Evolutionary conservation across 1,140 invertebrate species (phyloP).

Genomic region (Brachionus calyciflorus): DNA sequence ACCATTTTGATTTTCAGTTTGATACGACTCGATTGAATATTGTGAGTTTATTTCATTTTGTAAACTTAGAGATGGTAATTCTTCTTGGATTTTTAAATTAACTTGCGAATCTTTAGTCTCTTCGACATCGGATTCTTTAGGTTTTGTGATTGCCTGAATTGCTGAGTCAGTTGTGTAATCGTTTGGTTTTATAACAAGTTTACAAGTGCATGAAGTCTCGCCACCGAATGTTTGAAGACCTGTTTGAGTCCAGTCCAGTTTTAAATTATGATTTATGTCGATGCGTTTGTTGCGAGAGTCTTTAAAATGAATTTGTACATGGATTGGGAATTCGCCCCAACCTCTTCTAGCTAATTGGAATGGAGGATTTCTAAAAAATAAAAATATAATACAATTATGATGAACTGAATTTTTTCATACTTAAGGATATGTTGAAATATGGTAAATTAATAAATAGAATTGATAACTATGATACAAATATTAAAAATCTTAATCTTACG

Average conservation of each 20-base stretch:
- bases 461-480: too few species aligned
- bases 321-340: slow-evolving; percentile 84
- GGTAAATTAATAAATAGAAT: too few species aligned
- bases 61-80: slow-evolving; percentile 53
- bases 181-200: slow-evolving; percentile 61
- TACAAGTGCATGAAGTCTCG: slow-evolving; percentile 70
- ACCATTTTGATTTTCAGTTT: not conserved
- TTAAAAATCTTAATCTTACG: too few species aligned
- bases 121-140: not conserved
- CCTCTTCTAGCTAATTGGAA: slow-evolving; percentile 78
- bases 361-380: slow-evolving; percentile 66
- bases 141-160: not conserved
- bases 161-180: not conserved
- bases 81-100: slow-evolving; percentile 55
- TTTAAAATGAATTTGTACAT: slow-evolving; percentile 76
- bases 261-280: slow-evolving; percentile 75
- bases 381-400: slow-evolving; percentile 46
- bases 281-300: slow-evolving; percentile 73
- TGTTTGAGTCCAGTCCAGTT: slow-evolving; percentile 75
- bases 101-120: not conserved
- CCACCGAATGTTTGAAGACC: slow-evolving; percentile 78
- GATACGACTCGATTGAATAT: slow-evolving; percentile 51
- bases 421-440: too few species aligned
- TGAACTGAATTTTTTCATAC: too few species aligned
- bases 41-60: slow-evolving; percentile 40